Percentiles rank a stretch among this genome's conserved stretches.
Evolutionary conservation across 1,140 invertebrate genomes (phyloP).

Genomic region (Ptiloglossa arizonensis): DNA sequence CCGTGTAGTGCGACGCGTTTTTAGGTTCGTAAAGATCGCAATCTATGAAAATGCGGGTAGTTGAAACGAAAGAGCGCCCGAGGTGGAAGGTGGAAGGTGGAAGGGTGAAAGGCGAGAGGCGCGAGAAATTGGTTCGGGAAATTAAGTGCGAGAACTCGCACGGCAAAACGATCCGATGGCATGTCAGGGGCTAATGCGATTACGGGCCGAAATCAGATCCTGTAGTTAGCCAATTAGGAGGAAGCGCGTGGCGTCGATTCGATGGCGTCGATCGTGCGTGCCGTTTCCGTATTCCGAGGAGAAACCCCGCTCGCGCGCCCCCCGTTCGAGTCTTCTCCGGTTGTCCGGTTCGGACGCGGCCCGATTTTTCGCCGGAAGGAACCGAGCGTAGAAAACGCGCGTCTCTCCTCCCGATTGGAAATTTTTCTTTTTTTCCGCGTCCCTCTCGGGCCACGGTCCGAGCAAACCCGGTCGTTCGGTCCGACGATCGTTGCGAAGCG

Average conservation of each 20-base stretch:
- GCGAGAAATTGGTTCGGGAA: constrained; percentile 50
- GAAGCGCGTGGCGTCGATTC: constrained; percentile 34
- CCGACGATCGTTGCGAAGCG: constrained; percentile 40
- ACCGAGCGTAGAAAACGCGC: background rate
- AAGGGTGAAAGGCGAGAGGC: constrained; percentile 24
- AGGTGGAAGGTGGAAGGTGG: background rate
- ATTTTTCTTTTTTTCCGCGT: background rate
- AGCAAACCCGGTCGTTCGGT: constrained; percentile 31
- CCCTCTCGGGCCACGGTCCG: background rate
- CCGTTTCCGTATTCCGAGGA: constrained; percentile 53
- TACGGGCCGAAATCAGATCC: constrained; percentile 69
- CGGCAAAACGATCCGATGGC: constrained; percentile 57
- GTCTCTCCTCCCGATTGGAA: background rate
- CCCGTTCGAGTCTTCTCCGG: too few relatives aligned
- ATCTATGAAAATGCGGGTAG: constrained; percentile 56
- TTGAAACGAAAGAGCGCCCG: background rate
- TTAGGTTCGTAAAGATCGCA: constrained; percentile 37
- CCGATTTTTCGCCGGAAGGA: background rate
- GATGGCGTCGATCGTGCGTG: constrained; percentile 37
- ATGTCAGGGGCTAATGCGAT: constrained; percentile 65
- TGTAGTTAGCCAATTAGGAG: constrained; percentile 66
- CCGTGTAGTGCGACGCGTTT: constrained; percentile 20
- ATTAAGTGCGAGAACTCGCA: constrained; percentile 64
- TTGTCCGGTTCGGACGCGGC: too few relatives aligned
- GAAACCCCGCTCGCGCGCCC: background rate